A percentile compares a stretch with the other conserved stretches of the same genome.
Evolutionary conservation across 2,888 invertebrate species (phyloP).

Genomic region (Cheilosia grossa): DNA sequence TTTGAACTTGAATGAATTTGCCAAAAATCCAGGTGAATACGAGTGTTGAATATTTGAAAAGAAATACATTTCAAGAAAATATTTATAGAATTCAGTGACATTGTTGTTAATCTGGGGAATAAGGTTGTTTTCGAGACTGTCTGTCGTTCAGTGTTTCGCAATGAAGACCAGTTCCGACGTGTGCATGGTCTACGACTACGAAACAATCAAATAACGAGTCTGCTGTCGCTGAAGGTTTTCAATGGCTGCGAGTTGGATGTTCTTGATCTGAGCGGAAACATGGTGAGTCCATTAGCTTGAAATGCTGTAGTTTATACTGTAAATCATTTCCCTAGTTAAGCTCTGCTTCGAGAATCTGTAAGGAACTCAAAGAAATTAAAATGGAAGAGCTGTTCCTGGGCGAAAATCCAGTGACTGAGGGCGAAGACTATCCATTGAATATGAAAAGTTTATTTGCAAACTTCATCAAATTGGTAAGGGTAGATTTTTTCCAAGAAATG

Average conservation of each 20-base stretch:
- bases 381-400: conserved; percentile 77
- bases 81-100: conserved; percentile 74
- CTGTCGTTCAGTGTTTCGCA: conserved; percentile 78
- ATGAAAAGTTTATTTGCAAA: conserved; percentile 78
- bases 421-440: conserved; percentile 78
- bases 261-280: conserved; percentile 79
- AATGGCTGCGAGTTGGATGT: conserved; percentile 78
- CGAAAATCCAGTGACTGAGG: conserved; percentile 79
- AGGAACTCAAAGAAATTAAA: conserved; percentile 77
- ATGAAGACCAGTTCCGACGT: conserved; percentile 77
- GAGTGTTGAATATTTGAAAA: not conserved
- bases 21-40: conserved; percentile 65
- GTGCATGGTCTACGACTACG: conserved; percentile 79
- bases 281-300: conserved; percentile 68
- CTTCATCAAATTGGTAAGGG: conserved; percentile 75
- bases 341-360: conserved; percentile 77
- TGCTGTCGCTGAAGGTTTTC: conserved; percentile 78
- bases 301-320: conserved; percentile 6
- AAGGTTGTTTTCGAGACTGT: conserved; percentile 77
- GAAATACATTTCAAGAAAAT: not conserved
- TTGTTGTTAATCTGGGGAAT: conserved; percentile 78
- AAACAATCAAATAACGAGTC: conserved; percentile 77
- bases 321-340: conserved; percentile 70
- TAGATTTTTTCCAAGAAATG: too few species aligned
- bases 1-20: conserved; percentile 79